Base-by-base conservation (phyloP, 2,888 invertebrate genomes). In the Chrysina gloriosa region DNA sequence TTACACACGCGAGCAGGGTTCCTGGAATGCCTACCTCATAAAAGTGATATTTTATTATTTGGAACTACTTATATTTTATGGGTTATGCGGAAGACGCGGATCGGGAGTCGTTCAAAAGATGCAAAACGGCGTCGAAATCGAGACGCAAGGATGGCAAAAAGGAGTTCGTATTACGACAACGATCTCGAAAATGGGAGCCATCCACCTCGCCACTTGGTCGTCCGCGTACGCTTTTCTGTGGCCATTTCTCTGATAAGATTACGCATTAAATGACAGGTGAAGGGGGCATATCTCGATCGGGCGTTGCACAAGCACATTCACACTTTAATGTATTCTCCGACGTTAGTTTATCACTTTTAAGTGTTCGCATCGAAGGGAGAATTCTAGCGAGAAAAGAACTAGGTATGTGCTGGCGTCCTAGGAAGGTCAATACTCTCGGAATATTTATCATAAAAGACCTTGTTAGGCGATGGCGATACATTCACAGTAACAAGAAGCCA, bases 251-350 rank as follows among this genome's bases (percentile, higher is more conserved):
- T 63, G 63, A 63, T 63, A 63, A 63, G 63, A 63, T 63, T 63
- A 63, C 50, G 39, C 63, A 50, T 63, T 63, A 63, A 63, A 63
- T 34, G 63, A 63, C 63, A 63, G 63, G 63, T 63, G 42, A 56
- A 56, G 56, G 48, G 31, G 48, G 50, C 48, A 50, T 50, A 50
- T 48, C 48, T 34, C 11, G 39, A 50, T 63, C 34, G 63, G 31
- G 23, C 58, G 58, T 58, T 58, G 25, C 23, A 58, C 58, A 23
- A 9, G 58, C 58, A 58, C 50, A 63, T 63, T 34, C 63, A 50
- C 63, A 39, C 48, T 63, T 63, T 63, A 63, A 63, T 50, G 34
- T 34, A 50, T 48, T 31, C 34, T 50, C 63, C 48, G 25, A 58
- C 63, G 34, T 36, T 48, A 50, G 63, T 63, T 63, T 63, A 63